These are phyloP conservation scores for Vesta saturnalis DNA, from an alignment of 2,888 invertebrate genomes.

Conservation along the genomic window DNA sequence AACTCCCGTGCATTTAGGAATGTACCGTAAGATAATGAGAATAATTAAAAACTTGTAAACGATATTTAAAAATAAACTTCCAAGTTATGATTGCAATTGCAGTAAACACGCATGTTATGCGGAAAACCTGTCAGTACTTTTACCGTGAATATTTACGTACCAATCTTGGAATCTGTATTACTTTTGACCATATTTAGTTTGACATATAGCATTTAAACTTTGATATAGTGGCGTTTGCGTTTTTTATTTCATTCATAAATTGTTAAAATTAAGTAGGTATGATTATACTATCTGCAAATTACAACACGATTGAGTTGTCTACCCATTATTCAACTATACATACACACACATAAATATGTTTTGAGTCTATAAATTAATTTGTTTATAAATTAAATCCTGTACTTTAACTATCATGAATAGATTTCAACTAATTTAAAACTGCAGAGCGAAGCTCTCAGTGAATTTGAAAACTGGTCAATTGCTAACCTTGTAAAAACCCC, in stretches of 20 bases:
- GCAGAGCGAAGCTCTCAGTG: too few relatives aligned
- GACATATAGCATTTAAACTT: conserved; percentile 22
- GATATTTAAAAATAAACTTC: background rate
- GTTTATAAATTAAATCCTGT: too few relatives aligned
- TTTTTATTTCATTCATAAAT: conserved; percentile 8
- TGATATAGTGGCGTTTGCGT: conserved; percentile 22
- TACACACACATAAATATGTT: too few relatives aligned
- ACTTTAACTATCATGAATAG: too few relatives aligned
- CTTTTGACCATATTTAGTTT: conserved; percentile 33
- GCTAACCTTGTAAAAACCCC: too few relatives aligned
- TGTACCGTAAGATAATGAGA: background rate
- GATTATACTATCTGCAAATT: too few relatives aligned
- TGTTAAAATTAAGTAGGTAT: background rate
- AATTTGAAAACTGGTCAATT: too few relatives aligned
- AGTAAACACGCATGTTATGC: background rate
- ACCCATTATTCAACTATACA: too few relatives aligned
- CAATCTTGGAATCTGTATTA: conserved; percentile 33
- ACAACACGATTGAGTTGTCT: too few relatives aligned
- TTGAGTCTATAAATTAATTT: too few relatives aligned
- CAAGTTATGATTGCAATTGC: background rate
- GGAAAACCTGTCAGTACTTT: conserved; percentile 19
- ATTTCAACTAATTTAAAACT: too few relatives aligned
- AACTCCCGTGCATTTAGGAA: background rate
- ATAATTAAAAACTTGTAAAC: conserved; percentile 2
- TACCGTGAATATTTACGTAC: conserved; percentile 23